Base-by-base conservation (phyloP, 2,113 vertebrate species). In the Picathartes gymnocephalus region DNA sequence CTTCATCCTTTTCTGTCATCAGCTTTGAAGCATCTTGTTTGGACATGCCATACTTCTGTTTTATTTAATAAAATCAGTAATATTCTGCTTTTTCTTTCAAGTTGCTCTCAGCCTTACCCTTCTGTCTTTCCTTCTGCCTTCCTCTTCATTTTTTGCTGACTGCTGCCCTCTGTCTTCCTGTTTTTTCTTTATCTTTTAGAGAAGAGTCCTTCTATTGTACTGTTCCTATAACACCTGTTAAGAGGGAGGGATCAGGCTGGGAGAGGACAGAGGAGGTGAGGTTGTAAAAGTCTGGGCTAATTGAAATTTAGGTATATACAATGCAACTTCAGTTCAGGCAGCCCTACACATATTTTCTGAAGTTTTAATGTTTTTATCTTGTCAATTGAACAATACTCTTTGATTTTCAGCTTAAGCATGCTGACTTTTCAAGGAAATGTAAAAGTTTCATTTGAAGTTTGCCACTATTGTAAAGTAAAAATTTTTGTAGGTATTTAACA, bases 201-300 rank as follows among this genome's bases (percentile, higher is more conserved):
- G 98, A 98, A 97, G 98, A 98, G 97, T 98, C 98, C 98, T 99
- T 99, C 98, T 99, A 98, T 98, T 98, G 98, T 98, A 98, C 98
- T 96, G 97, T 99, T 98, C 98, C 98, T 97, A 99, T 99, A 98
- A 99, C 98, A 98, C 98, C 98, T 97, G 98, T 98, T 98, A 99
- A 98, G 97, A 98, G 98, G 98, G 98, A 98, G 97, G 97, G 98
- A 98, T 98, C 98, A 97, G 97, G 97, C 97, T 98, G 98, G 98
- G 98, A 99, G 97, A 98, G 97, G 97, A 96, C 97, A 97, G 98
- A 98, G 98, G 98, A 99, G 98, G 98, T 99, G 98, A 98, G 98
- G 97, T 98, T 97, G 97, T 98, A 96, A 97, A 95, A 96, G 90
- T 95, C 88, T 76, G 86, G 96, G 93, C 83, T 96, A 81, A 80